phyloP scores from a whole-genome alignment of 1,140 invertebrate genomes.

The Drosophila sulfurigaster region DNA sequence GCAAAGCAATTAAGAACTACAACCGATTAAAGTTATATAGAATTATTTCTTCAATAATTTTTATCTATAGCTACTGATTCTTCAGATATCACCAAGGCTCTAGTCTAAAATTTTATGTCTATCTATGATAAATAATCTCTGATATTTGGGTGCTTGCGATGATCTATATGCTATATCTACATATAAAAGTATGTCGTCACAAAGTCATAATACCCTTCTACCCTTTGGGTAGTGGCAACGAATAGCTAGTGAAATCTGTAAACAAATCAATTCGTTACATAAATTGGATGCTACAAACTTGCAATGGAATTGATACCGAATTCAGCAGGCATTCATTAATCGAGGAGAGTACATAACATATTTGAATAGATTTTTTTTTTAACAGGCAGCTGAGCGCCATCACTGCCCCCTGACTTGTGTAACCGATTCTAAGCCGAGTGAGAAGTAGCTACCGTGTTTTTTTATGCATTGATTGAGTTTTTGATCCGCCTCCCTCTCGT shows the following conservation, averaged over 20 bases:
- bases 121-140: too few relatives aligned
- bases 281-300: constrained; percentile 28
- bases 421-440: constrained; percentile 1
- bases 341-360: constrained; percentile 23
- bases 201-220: too few relatives aligned
- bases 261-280: constrained; percentile 46
- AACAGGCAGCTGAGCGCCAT: not conserved
- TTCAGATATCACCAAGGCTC: too few relatives aligned
- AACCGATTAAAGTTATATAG: too few relatives aligned
- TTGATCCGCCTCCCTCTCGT: constrained; percentile 32
- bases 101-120: too few relatives aligned
- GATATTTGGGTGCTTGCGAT: too few relatives aligned
- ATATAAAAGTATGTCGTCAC: too few relatives aligned
- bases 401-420: not conserved
- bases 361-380: constrained; percentile 10
- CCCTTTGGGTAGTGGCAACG: not conserved
- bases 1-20: too few relatives aligned
- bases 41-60: too few relatives aligned
- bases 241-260: not conserved
- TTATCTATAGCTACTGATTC: too few relatives aligned
- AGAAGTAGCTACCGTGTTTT: constrained; percentile 36
- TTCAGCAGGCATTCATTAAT: constrained; percentile 33
- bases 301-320: constrained; percentile 16
- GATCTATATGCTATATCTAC: too few relatives aligned
- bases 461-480: constrained; percentile 54